Evolutionary conservation across 1,140 invertebrate species (phyloP), one percentile per base, ranked within the genome.

Genomic region (Lucilia cuprina): DNA sequence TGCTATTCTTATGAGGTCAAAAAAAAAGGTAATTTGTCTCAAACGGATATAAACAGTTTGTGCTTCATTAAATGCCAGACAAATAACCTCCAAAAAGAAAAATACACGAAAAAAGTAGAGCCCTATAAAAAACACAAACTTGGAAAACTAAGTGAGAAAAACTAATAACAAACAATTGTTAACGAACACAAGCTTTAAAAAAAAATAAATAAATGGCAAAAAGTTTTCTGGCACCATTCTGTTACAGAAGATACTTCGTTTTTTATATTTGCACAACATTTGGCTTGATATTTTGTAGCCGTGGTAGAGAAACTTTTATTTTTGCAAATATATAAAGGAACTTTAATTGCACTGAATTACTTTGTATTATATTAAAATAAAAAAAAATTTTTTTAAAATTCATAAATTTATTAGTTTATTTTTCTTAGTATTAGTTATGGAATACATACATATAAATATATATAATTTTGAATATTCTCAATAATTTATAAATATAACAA

Each of bases 41-140:
- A 70, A 70, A 70, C 65, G 65, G 65, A 70, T 70, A 70, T 70
- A 70, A 70, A 70, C 65, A 70, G 65, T 70, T 70, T 70, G 65
- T 70, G 65, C 65, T 70, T 70, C 65, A 70, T 70, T 70, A 70
- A 70, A 70, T 70, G 65, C 65, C 65, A 70, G 65, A 70, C 65
- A 70, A 70, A 70, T 70, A 70, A 70, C 65, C 65, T 70, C 65
- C 7, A 70, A 70, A 70, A n/a, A n/a, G n/a, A n/a, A n/a, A 70
- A 70, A 70, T n/a, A 60, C 2, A 60, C 4, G 2, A 60, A 17
- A 60, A 30, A 30, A 30, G 3, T 30, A 30, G 25, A 60, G n/a
- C n/a, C n/a, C 13, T 60, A 14, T 60, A 14, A 14, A 14, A 70
- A 19, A 70, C 2, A 70, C 19, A 70, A 70, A 70, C 19, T 70